Evolutionary conservation across 2,797 vertebrate genomes (phyloP).

Genomic region (Pangasius sanitwongsei): DNA sequence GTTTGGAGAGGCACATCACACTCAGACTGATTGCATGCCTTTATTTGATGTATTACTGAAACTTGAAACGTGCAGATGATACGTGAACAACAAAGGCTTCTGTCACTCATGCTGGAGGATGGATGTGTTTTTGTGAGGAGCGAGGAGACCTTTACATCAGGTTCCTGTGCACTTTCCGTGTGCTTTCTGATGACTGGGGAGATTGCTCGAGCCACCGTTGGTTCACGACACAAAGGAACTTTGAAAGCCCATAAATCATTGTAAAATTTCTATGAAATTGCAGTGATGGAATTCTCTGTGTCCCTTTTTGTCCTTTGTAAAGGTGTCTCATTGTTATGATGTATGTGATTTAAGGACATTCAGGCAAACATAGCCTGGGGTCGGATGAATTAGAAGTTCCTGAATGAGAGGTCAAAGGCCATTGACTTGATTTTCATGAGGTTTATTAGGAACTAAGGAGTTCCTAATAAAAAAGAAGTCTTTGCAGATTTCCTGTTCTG

Average conservation of each 20-base stretch:
- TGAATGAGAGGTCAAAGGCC: not conserved
- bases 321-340: not conserved
- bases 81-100: conserved; percentile 39
- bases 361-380: not conserved
- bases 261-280: not conserved
- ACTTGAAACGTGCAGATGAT: conserved; percentile 4
- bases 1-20: conserved; percentile 31
- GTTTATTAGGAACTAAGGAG: not conserved
- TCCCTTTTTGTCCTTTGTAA: not conserved
- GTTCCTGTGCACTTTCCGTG: not conserved
- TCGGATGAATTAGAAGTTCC: not conserved
- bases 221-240: not conserved
- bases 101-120: conserved; percentile 4
- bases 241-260: not conserved
- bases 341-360: not conserved
- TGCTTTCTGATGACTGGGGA: not conserved
- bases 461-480: not conserved
- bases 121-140: not conserved
- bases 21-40: conserved; percentile 27
- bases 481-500: not conserved
- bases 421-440: not conserved
- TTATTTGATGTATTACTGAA: conserved; percentile 32
- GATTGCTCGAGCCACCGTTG: not conserved
- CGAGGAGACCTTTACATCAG: not conserved
- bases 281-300: not conserved